Base-by-base conservation (phyloP, 2,797 vertebrate genomes). In the Spinibarbus caldwelli region DNA sequence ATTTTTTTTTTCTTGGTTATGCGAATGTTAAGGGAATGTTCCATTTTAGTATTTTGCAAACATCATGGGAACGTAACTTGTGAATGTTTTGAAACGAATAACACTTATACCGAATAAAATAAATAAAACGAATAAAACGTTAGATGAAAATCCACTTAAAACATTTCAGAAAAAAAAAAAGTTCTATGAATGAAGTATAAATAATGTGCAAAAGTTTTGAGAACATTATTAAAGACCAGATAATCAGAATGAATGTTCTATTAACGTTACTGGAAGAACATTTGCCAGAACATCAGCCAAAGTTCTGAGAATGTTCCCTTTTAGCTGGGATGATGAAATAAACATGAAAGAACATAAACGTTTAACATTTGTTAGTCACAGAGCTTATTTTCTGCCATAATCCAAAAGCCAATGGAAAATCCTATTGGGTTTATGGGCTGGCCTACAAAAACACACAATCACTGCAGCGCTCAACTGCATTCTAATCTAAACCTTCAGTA, bases 381-480 rank as follows among this genome's bases (percentile, higher is more conserved):
- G 26, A 29, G 59, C 26, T 64, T 64, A 64, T 31, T 64, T 64
- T 64, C 59, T 17, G 26, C 59, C 7, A 64, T 64, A 64, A 64
- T 64, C 59, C 59, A 62, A 64, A 64, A 64, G 59, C 59, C 26
- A 64, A 29, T 64, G 59, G 26, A 64, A 64, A 64, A 64, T 64
- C 59, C 59, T 31, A 17, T 64, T 64, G 26, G 59, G 6, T 64
- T 64, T 64, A 64, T 7, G 26, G 12, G 59, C 3, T 31, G 26
- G 59, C 59, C 59, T 64, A 59, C 57, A 31, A 31, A 62, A 62
- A 62, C n/a, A 14, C 26, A 31, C 26, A 23, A 68, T 38, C 66
- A 23, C 34, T 21, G 66, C 31, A 38, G 59, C 14, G 34, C 31
- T 67, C 31, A 19, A 67, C 31, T 68, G 17, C 9, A 23, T 68